Evolutionary conservation across 2,888 invertebrate species (phyloP), one percentile per base, ranked within the genome.

Genomic region (Drosophila hamatofila): DNA sequence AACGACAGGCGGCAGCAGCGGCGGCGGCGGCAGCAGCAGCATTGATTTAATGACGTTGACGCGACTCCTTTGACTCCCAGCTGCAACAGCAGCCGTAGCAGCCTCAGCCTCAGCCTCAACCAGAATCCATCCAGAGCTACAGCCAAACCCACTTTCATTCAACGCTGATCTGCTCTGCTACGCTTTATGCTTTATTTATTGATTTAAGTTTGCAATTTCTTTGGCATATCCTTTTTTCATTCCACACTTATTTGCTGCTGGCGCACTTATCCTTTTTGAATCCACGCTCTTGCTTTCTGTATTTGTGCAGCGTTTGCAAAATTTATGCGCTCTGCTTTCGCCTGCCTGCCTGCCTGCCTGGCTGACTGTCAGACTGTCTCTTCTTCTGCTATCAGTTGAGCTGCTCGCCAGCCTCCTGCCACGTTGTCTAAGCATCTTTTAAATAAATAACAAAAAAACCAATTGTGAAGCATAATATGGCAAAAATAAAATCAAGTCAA

Each of bases 31-130:
- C 18, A 88, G 86, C 90, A 12, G 33, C 33, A 33, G 87, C 90
- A 91, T 91, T 91, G 91, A 91, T 91, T 91, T 91, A 91, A 91
- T 91, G 91, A 91, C 91, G 81, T 91, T 91, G 90, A 91, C 75
- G 84, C 71, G 84, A 72, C 82, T 72, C 72, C 74, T 69, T 66
- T 80, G 67, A 68, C 78, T 80, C 80, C 63, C 63, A 44, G 16
- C 72, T 59, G 54, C 49, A 14, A 23, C 44, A 12, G 18, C 39
- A 46, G 23, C 46, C 16, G 12, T 25, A 27, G n/a, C 59, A 35
- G 33, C 21, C 41, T 30, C 42, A 42, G 21, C 42, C 21, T 30
- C 30, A 30, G 30, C 14, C 27, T 44, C 21, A 42, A 21, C 42
- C 21, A 23, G 23, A 42, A 21, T 23, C 23, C 23, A 23, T 7